These are phyloP conservation scores for Amyelois transitella DNA, from an alignment of 1,140 invertebrate species.

Conservation along the genomic window DNA sequence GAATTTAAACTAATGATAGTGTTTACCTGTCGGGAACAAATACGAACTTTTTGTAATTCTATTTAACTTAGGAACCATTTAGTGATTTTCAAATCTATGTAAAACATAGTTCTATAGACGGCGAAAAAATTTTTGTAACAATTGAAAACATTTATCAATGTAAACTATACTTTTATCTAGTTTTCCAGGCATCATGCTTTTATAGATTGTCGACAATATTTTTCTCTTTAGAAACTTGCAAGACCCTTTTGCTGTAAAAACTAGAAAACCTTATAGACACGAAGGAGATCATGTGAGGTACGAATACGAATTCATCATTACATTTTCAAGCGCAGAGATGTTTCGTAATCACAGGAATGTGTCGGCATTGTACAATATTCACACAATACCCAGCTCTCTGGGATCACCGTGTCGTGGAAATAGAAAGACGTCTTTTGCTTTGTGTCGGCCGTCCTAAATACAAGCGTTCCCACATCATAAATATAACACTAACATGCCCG, in stretches of 20 bases:
- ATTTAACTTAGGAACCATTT: neutral
- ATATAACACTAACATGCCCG: neutral
- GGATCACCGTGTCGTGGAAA: neutral
- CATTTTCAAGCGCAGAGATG: neutral
- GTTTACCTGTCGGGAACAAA: conserved; percentile 31
- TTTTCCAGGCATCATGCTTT: too few relatives aligned
- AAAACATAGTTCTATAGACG: neutral
- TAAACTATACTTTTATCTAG: too few relatives aligned
- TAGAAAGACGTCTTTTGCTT: neutral
- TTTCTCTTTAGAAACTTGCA: too few relatives aligned
- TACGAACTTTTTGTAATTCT: conserved; percentile 19
- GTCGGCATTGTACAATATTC: neutral
- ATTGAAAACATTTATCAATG: neutral
- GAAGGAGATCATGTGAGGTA: neutral
- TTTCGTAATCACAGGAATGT: neutral
- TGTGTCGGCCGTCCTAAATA: neutral
- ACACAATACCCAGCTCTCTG: neutral
- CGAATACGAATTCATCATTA: neutral
- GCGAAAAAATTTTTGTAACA: neutral
- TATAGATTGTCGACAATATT: too few relatives aligned
- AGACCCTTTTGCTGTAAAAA: too few relatives aligned
- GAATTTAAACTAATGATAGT: conserved; percentile 25
- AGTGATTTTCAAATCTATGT: neutral
- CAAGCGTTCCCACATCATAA: neutral
- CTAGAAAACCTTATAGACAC: neutral